Percentiles rank a stretch among this genome's conserved stretches.
Conservation (phyloP, 2,888 invertebrate species). For the Smittia sp. region DNA sequence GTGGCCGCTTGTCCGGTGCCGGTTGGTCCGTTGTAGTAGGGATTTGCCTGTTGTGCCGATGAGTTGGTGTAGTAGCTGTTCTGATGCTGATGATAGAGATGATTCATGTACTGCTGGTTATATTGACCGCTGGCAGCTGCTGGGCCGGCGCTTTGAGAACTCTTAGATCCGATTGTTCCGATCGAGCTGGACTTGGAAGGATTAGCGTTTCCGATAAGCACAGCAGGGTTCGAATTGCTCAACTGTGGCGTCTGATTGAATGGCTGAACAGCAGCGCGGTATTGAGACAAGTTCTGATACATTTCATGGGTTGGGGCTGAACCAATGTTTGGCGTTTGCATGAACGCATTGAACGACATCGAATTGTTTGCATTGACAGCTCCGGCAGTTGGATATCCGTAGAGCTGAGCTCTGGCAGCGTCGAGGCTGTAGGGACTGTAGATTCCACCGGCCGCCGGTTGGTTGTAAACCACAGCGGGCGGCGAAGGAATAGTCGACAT, state of each 20-base stretch:
- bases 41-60: constrained; percentile 50
- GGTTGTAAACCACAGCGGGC: constrained; percentile 74
- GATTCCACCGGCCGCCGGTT: constrained; percentile 69
- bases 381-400: constrained; percentile 54
- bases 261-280: constrained; percentile 60
- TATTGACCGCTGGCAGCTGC: constrained; percentile 45
- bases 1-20: constrained; percentile 49
- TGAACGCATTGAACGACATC: constrained; percentile 71
- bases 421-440: constrained; percentile 77
- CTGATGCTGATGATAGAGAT: constrained; percentile 52
- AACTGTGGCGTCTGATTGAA: constrained; percentile 78
- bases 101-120: constrained; percentile 52
- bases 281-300: constrained; percentile 65
- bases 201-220: constrained; percentile 71
- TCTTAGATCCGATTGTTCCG: constrained; percentile 71
- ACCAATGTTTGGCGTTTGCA: constrained; percentile 60
- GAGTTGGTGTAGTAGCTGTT: constrained; percentile 54
- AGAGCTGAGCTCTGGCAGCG: constrained; percentile 74
- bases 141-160: constrained; percentile 47
- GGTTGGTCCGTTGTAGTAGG: constrained; percentile 50
- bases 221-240: constrained; percentile 82
- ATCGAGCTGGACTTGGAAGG: constrained; percentile 83
- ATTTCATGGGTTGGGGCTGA: constrained; percentile 68
- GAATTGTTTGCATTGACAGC: constrained; percentile 58
- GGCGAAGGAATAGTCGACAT: constrained; percentile 86